phyloP scores from a whole-genome alignment of 2,113 vertebrate genomes.

The Opisthocomus hoazin region DNA sequence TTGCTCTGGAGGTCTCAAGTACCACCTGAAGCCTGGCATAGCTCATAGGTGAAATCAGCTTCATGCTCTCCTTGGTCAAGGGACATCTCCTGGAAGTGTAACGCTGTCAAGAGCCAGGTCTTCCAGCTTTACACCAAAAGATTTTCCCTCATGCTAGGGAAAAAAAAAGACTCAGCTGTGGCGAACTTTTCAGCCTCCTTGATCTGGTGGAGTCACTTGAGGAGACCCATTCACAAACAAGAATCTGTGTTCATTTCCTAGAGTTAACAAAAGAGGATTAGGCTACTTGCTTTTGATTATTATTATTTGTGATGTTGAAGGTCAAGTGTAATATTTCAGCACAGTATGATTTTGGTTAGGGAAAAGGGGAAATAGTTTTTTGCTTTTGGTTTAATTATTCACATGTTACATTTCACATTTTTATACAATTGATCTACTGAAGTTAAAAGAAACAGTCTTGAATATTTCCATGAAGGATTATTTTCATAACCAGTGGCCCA shows the following conservation, averaged over 20 bases:
- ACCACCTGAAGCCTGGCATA: too few species aligned
- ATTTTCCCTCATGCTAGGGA: background rate
- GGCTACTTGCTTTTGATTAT: slow-evolving; percentile 8
- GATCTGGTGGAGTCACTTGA: background rate
- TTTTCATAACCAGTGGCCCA: background rate
- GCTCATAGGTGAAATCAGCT: too few species aligned
- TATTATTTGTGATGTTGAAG: background rate
- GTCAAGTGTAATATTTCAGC: background rate
- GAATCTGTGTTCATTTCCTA: background rate
- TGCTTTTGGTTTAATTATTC: background rate
- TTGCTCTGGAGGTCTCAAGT: too few species aligned
- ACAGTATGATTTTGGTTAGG: background rate
- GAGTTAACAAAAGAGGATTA: background rate
- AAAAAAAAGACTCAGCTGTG: background rate
- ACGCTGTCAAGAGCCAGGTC: too few species aligned
- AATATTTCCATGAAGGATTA: background rate
- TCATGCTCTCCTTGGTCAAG: too few species aligned
- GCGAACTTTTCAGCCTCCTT: background rate
- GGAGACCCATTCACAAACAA: background rate
- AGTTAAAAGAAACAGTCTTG: background rate
- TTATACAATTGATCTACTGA: background rate
- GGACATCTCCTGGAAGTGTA: too few species aligned
- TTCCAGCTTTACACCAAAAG: background rate
- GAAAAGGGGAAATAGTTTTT: background rate
- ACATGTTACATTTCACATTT: background rate